Percentiles rank a stretch among this genome's conserved stretches.
phyloP scores from a whole-genome alignment of 2,113 vertebrate genomes.

The Chunga burmeisteri region DNA sequence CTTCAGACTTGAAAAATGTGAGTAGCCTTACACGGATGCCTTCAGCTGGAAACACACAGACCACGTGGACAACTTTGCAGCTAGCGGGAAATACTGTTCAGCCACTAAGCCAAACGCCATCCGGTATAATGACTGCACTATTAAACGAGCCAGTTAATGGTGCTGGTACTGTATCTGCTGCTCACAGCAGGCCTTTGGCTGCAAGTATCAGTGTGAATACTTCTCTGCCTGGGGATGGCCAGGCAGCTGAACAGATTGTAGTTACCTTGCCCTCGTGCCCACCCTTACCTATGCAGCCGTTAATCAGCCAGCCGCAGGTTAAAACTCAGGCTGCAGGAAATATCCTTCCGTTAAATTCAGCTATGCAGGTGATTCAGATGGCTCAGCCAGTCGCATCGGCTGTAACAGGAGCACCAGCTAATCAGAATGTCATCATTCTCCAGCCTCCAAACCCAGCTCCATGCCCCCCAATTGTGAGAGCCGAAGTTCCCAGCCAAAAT shows the following conservation, averaged over 20 bases:
- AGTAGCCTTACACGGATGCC: slow-evolving; percentile 78
- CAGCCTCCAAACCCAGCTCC: slow-evolving; percentile 87
- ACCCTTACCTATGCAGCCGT: slow-evolving; percentile 80
- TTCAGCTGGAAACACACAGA: slow-evolving; percentile 89
- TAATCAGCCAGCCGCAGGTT: slow-evolving; percentile 78
- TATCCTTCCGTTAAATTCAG: slow-evolving; percentile 88
- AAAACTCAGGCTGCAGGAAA: slow-evolving; percentile 74
- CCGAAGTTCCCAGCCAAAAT: slow-evolving; percentile 84
- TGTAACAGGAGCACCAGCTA: slow-evolving; percentile 80
- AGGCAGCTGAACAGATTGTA: slow-evolving; percentile 74
- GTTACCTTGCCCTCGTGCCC: slow-evolving; percentile 80
- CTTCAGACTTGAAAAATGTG: slow-evolving; percentile 75
- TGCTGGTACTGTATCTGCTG: slow-evolving; percentile 7
- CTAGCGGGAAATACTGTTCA: slow-evolving; percentile 93
- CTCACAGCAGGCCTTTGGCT: slow-evolving; percentile 53
- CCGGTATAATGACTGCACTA: slow-evolving; percentile 67
- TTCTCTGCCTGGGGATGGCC: slow-evolving; percentile 71
- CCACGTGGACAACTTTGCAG: slow-evolving; percentile 96
- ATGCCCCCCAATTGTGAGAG: slow-evolving; percentile 81
- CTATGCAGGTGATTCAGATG: slow-evolving; percentile 96
- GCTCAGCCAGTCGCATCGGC: slow-evolving; percentile 80
- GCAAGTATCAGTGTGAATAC: slow-evolving; percentile 61
- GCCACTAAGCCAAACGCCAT: slow-evolving; percentile 86
- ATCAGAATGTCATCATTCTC: slow-evolving; percentile 92
- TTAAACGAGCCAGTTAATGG: slow-evolving; percentile 58